Evolutionary conservation across 2,113 vertebrate genomes (phyloP).

Genomic region (Cinclus mexicanus): DNA sequence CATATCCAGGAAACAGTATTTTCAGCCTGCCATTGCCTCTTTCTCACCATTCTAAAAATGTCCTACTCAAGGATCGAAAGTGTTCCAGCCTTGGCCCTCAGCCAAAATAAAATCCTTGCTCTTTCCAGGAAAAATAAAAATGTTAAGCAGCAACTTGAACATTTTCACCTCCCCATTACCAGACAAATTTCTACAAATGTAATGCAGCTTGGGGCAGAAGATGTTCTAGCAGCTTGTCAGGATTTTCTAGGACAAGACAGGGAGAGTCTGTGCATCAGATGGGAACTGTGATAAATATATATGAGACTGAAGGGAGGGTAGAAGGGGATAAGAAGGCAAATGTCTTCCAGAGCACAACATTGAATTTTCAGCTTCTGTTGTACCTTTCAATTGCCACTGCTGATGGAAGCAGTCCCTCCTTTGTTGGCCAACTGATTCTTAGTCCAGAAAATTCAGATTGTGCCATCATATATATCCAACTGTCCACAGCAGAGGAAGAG

Average conservation of each 20-base stretch:
- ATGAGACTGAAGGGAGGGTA: background rate
- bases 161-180: background rate
- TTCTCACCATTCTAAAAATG: background rate
- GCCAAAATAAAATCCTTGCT: background rate
- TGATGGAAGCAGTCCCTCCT: fast-evolving
- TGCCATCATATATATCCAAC: background rate
- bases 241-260: background rate
- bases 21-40: background rate
- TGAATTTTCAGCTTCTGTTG: background rate
- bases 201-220: background rate
- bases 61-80: background rate
- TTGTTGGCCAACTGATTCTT: background rate
- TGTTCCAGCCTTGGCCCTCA: background rate
- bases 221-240: background rate
- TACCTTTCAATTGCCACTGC: background rate
- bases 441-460: background rate
- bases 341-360: background rate
- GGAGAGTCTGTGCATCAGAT: background rate
- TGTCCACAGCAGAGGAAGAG: background rate
- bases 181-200: background rate
- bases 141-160: background rate
- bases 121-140: background rate
- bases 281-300: background rate
- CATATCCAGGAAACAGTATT: background rate
- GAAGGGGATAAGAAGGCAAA: background rate